Base-by-base conservation (phyloP, 2,113 vertebrate genomes). In the Lonchura striata region DNA sequence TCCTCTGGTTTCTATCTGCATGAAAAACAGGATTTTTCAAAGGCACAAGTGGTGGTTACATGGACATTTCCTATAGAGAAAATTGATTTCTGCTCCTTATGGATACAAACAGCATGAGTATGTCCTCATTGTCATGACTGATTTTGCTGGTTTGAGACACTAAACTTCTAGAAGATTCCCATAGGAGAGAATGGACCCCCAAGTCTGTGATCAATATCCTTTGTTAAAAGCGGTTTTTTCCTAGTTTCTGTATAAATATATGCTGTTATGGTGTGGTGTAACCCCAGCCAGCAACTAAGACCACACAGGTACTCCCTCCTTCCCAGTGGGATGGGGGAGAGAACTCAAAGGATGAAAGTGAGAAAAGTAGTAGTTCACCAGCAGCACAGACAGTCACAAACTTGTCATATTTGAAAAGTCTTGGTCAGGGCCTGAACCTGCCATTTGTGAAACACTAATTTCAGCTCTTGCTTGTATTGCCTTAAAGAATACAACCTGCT, bases 21-120 rank as follows among this genome's bases (percentile, higher is more conserved):
- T 70, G 42, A 70, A 90, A 92, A 87, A 2, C 63, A 18, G 52
- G 59, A 61, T 88, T 95, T 95, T 91, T 85, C 54, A 66, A 77
- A 85, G 70, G 35, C 47, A 20, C 15, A 41, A 39, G 46, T 63
- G 27, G 27, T 78, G 75, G 28, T 19, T 81, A 30, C 17, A 6
- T 22, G 42, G 14, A 13, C 25, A 49, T 21, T 53, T 89, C 24
- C 53, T 90, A 15, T 0, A 37, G 60, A 72, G 81, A 68, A 86
- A 14, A 31, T 53, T 57, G 19, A 63, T 86, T 93, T 83, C 50
- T 90, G 13, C 47, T 87, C 33, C 42, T 60, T 78, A 22, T 24
- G 23, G 15, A 20, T 69, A 54, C 17, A 68, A 53, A 13, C 25
- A 68, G 15, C 31, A 47, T 16, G 18, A 71, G 24, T 9, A 42